These are phyloP conservation scores for Drosophila fulvimacula DNA, from an alignment of 2,888 invertebrate genomes.

Conservation along the genomic window DNA sequence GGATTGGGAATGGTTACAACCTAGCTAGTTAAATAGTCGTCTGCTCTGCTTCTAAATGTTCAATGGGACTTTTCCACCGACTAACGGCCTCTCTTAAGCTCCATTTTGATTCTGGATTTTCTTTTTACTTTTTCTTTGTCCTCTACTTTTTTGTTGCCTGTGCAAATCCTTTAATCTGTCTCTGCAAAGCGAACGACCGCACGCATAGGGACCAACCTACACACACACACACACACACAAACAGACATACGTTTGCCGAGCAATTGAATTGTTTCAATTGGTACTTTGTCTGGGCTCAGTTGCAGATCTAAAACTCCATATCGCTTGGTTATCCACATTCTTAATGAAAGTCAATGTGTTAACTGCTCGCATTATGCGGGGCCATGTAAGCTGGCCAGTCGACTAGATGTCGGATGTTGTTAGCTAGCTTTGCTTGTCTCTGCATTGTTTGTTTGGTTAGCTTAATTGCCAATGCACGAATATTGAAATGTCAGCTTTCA, in stretches of 20 bases:
- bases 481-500: conserved; percentile 15
- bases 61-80: conserved; percentile 20
- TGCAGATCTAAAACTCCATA: conserved; percentile 25
- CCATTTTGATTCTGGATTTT: conserved; percentile 23
- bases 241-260: conserved; percentile 34
- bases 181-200: conserved; percentile 60
- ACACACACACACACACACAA: conserved; percentile 10
- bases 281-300: conserved; percentile 50
- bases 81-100: conserved; percentile 37
- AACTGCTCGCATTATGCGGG: conserved; percentile 32
- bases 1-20: conserved; percentile 14
- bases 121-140: conserved; percentile 6
- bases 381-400: conserved; percentile 10
- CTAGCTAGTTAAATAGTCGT: conserved; percentile 50
- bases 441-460: conserved; percentile 31
- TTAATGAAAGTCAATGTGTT: conserved; percentile 68
- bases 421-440: conserved; percentile 25
- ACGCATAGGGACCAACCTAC: conserved; percentile 15
- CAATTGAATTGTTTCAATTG: conserved; percentile 78
- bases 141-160: not conserved
- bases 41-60: conserved; percentile 51
- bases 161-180: conserved; percentile 76
- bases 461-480: conserved; percentile 43
- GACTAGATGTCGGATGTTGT: conserved; percentile 27
- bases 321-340: conserved; percentile 54